Conservation (phyloP, 1,140 invertebrate genomes). For the Babylonia areolata region DNA sequence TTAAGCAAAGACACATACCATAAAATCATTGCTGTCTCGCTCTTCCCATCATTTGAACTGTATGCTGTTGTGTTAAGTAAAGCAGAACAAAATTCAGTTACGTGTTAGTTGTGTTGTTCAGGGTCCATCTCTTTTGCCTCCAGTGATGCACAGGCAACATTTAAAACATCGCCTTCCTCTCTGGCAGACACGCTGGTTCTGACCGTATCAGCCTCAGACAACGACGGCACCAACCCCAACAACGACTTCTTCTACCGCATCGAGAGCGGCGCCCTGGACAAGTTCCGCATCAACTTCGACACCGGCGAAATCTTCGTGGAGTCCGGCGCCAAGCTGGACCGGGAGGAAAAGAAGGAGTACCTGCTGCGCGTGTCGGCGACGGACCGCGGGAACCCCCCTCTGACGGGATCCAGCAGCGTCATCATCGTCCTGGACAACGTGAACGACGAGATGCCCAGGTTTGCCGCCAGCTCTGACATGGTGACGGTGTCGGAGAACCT, state of each 20-base stretch:
- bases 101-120: too few relatives aligned
- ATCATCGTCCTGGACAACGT: slow-evolving; percentile 53
- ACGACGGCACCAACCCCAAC: slow-evolving; percentile 61
- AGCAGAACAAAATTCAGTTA: too few relatives aligned
- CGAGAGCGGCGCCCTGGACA: slow-evolving; percentile 62
- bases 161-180: too few relatives aligned
- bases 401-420: slow-evolving; percentile 50
- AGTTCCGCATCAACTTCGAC: slow-evolving; percentile 63
- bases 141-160: too few relatives aligned
- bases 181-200: slow-evolving; percentile 48
- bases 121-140: too few relatives aligned
- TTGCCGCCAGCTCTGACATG: neutral
- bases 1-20: too few relatives aligned
- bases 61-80: too few relatives aligned
- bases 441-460: slow-evolving; percentile 59
- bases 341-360: slow-evolving; percentile 56
- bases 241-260: slow-evolving; percentile 66
- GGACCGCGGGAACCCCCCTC: slow-evolving; percentile 58
- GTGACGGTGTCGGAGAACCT: neutral
- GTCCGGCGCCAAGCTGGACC: slow-evolving; percentile 57
- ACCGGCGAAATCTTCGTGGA: slow-evolving; percentile 60
- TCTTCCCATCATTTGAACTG: too few relatives aligned
- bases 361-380: slow-evolving; percentile 58
- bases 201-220: slow-evolving; percentile 55
- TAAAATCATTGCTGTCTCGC: too few relatives aligned